These are phyloP conservation scores for Ianthella basta DNA, from an alignment of 37 sponge, comb jelly and placozoan genomes.

Conservation along the genomic window DNA sequence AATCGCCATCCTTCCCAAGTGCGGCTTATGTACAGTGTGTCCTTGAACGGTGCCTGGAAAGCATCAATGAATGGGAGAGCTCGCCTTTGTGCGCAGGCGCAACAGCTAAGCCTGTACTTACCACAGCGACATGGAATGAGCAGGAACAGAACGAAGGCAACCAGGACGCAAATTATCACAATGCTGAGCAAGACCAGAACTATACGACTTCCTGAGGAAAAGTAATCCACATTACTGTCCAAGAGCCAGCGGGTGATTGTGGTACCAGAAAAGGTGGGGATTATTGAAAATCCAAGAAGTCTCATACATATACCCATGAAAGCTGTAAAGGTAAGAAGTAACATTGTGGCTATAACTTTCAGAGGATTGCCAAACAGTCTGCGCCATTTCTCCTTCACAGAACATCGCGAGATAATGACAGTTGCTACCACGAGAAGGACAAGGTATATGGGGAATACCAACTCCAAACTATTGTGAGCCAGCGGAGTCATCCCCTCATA, in stretches of 20 bases:
- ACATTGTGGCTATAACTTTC: conserved; percentile 46
- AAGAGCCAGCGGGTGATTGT: conserved; percentile 29
- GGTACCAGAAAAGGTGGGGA: background rate
- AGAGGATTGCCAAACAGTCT: background rate
- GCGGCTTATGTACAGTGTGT: background rate
- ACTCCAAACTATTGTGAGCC: conserved; percentile 29
- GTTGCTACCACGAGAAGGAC: conserved; percentile 32
- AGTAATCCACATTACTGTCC: conserved; percentile 53
- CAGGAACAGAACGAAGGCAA: conserved; percentile 24
- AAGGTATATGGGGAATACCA: conserved; percentile 56
- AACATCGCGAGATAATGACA: background rate
- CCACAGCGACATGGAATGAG: conserved; percentile 13
- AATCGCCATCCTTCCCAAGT: conserved; percentile 30
- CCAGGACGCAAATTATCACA: background rate
- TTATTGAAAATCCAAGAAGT: conserved; percentile 21
- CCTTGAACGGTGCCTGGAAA: conserved; percentile 16
- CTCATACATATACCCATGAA: conserved; percentile 28
- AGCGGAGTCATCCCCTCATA: conserved; percentile 51
- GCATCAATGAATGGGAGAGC: background rate
- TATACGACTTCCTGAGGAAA: background rate
- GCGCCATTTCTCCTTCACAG: background rate
- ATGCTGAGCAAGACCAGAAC: background rate
- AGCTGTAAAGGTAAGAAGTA: conserved; percentile 39
- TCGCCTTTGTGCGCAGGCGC: background rate
- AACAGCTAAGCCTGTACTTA: background rate